Base-by-base conservation (phyloP, 2,113 vertebrate species). In the Poecile atricapillus region DNA sequence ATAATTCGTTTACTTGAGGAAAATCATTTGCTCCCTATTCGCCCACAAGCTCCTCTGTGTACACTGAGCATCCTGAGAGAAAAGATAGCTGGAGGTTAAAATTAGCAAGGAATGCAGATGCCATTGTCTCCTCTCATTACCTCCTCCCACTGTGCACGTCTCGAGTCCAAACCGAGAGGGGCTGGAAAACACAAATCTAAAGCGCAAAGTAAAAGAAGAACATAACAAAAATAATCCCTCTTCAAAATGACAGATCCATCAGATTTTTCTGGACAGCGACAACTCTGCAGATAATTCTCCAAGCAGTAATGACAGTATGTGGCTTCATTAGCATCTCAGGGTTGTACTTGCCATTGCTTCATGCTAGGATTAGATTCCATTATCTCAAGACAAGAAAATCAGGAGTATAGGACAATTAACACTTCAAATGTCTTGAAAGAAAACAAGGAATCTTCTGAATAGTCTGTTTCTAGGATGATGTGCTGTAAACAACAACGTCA, bases 11-110 rank as follows among this genome's bases (percentile, higher is more conserved):
- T 90, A 90, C 70, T 76, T 74, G 44, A 55, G 65, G 67, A 69
- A 69, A 74, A 68, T 56, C 1, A 84, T 76, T 84, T 90, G 74
- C 82, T 96, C 85, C 65, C 75, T 58, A 3, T 37, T 89, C 28
- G 39, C 63, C 91, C 52, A 79, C 82, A 58, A 86, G 75, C 35
- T 64, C 59, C 65, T 69, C 58, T 83, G 53, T 67, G 94, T 88
- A 44, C 56, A 62, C 7, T 4, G n/a, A n/a, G 62, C 65, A 83
- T 46, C 55, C 80, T 63, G 75, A 90, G 41, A 96, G 63, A 35
- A 15, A 41, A 95, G 92, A 94, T 31, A 86, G 94, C 90, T 77
- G 78, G 90, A 94, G 82, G 93, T 94, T 97, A 97, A 98, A 97
- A 97, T 97, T 93, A 97, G 94, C 87, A 75, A 7, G 35, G 20